These are phyloP conservation scores for Euzophera pinguis DNA, from an alignment of 2,888 invertebrate genomes.

Conservation along the genomic window DNA sequence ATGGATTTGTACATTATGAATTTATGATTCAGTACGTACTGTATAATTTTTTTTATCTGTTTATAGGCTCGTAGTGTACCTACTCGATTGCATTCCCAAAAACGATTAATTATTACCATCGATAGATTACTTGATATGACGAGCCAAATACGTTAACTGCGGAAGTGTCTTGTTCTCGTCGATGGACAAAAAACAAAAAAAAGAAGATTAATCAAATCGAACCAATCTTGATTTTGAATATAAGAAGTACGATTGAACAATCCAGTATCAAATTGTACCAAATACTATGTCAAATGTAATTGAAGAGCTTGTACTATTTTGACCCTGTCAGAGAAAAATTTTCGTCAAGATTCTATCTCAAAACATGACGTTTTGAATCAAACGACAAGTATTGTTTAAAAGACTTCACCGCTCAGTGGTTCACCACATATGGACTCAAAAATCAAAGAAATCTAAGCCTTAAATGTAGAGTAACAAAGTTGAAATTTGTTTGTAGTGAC, in stretches of 20 bases:
- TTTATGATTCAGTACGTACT: too few relatives aligned
- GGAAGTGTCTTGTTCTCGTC: constrained; percentile 1
- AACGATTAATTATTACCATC: not conserved
- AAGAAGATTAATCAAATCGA: constrained; percentile 4
- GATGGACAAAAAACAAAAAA: not conserved
- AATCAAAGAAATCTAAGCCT: constrained; percentile 23
- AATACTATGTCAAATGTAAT: constrained; percentile 67
- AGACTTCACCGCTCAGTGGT: constrained; percentile 47
- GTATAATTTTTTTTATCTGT: too few relatives aligned
- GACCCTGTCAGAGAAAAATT: constrained; percentile 71
- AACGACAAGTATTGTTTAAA: constrained; percentile 71
- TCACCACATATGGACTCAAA: constrained; percentile 25
- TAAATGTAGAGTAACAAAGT: constrained; percentile 22
- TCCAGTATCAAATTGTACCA: constrained; percentile 14
- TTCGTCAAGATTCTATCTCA: constrained; percentile 69
- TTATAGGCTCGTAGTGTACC: too few relatives aligned
- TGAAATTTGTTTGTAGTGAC: constrained; percentile 21
- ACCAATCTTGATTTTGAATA: constrained; percentile 2
- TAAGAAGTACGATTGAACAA: constrained; percentile 3
- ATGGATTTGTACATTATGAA: too few relatives aligned
- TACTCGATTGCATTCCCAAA: not conserved
- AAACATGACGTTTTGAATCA: constrained; percentile 73
- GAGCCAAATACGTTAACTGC: not conserved
- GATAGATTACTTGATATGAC: not conserved
- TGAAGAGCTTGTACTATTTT: constrained; percentile 64